These are phyloP conservation scores for Halictus quadricinctus DNA, from an alignment of 2,888 invertebrate genomes.

Conservation along the genomic window DNA sequence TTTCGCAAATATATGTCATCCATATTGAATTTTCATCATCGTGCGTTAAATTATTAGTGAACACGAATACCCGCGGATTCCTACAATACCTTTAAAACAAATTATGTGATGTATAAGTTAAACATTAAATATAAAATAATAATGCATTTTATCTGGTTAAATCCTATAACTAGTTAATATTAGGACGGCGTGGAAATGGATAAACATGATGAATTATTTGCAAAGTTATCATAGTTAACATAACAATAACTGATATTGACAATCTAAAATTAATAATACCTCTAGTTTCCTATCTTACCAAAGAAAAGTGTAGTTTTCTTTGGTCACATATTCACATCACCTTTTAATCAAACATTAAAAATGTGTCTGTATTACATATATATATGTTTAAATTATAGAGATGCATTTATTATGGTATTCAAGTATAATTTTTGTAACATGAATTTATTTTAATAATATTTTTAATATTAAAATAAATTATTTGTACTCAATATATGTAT, in stretches of 20 bases:
- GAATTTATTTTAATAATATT: conserved; percentile 34
- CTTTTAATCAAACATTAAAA: conserved; percentile 15
- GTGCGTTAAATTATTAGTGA: conserved; percentile 2
- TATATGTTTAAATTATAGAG: conserved; percentile 38
- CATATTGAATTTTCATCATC: conserved; percentile 24
- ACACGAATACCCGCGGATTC: conserved; percentile 6
- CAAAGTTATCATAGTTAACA: conserved; percentile 5
- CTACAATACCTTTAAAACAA: neutral
- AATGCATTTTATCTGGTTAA: conserved; percentile 36
- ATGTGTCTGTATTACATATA: conserved; percentile 13
- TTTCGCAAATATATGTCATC: neutral
- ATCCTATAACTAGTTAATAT: conserved; percentile 53
- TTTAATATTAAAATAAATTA: conserved; percentile 62
- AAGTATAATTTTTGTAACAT: conserved; percentile 33
- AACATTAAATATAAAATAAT: conserved; percentile 15
- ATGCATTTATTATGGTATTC: conserved; percentile 33
- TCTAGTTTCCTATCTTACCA: conserved; percentile 23
- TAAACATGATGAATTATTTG: conserved; percentile 41
- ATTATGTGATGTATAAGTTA: conserved; percentile 16
- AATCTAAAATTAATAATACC: conserved; percentile 36
- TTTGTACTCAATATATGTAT: conserved; percentile 62
- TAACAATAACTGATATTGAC: neutral
- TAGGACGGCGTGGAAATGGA: conserved; percentile 68
- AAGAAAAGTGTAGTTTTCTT: conserved; percentile 46
- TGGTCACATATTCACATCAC: conserved; percentile 38